phyloP scores from a whole-genome alignment of 2,113 vertebrate genomes.

The Platysteira castanea region DNA sequence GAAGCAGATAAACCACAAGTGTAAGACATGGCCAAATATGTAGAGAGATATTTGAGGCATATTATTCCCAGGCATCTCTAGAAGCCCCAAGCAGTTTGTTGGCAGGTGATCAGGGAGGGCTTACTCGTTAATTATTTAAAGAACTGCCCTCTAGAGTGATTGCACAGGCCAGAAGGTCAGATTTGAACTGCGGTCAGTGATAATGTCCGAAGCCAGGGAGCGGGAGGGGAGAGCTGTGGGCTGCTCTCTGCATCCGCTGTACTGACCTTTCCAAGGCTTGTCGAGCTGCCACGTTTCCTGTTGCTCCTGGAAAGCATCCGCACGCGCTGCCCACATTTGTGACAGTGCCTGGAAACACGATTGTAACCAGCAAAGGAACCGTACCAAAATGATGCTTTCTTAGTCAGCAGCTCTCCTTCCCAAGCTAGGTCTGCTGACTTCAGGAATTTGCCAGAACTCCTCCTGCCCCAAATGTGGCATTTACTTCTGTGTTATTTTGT shows the following conservation, averaged over 20 bases:
- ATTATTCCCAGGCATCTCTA: neutral
- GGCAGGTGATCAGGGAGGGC: neutral
- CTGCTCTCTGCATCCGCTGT: neutral
- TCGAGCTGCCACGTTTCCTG: neutral
- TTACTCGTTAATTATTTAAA: neutral
- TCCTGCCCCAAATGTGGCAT: neutral
- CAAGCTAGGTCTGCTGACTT: neutral
- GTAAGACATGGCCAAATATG: neutral
- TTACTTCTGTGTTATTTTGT: neutral
- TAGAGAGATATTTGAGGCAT: neutral
- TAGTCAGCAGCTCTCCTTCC: neutral
- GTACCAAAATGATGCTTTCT: neutral
- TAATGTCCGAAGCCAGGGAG: neutral
- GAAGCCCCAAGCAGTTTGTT: neutral
- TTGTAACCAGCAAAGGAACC: neutral
- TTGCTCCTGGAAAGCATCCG: neutral
- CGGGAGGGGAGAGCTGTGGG: neutral
- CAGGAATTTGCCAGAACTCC: neutral
- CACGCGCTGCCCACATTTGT: accelerated
- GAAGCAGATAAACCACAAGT: neutral
- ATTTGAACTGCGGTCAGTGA: accelerated
- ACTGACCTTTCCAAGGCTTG: neutral
- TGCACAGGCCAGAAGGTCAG: neutral
- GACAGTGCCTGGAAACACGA: neutral
- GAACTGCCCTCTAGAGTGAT: neutral